Base-by-base conservation (phyloP, 2,888 invertebrate genomes). In the Diplolepis rosae region DNA sequence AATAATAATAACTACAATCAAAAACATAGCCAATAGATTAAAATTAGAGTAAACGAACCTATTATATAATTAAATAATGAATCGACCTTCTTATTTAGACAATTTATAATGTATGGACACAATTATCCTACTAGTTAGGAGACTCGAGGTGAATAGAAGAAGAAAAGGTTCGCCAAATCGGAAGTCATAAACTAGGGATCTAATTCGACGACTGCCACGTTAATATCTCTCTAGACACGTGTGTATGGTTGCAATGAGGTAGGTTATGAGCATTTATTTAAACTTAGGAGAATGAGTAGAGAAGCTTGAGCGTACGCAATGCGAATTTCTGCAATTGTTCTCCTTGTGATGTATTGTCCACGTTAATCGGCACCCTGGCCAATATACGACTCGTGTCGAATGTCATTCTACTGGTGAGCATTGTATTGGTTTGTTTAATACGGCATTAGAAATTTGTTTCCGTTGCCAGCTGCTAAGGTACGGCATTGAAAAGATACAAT, bases 401-500 rank as follows among this genome's bases (percentile, higher is more conserved):
- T 79, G 78, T 74, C 79, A 66, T 75, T 69, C 72, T n/a, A n/a
- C n/a, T n/a, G n/a, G n/a, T n/a, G n/a, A n/a, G n/a, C 75, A 74
- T 82, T 83, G 82, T 84, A 79, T 81, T 74, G 80, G 79, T 82
- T 82, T 84, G 84, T 85, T 84, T 84, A 84, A 83, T 81, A 79
- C 79, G 82, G 81, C 82, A 83, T 86, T 83, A 84, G 80, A 83
- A 84, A 85, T 85, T 85, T 84, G 83, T 83, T 84, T 82, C 82
- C 80, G 79, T 67, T 77, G 81, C 79, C 86, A 86, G 85, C 85
- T 86, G 84, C 80, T 73, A 72, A 77, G 74, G 65, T 65, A 52
- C 65, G 66, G 73, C 74, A 80, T 82, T 80, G 75, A 79, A 67
- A 72, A 66, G 72, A 73, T 42, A 85, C 82, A 85, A 85, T 84